Percentiles rank a stretch among this genome's conserved stretches.
Evolutionary conservation across 2,113 vertebrate species (phyloP).

Genomic region (Silurus meridionalis): DNA sequence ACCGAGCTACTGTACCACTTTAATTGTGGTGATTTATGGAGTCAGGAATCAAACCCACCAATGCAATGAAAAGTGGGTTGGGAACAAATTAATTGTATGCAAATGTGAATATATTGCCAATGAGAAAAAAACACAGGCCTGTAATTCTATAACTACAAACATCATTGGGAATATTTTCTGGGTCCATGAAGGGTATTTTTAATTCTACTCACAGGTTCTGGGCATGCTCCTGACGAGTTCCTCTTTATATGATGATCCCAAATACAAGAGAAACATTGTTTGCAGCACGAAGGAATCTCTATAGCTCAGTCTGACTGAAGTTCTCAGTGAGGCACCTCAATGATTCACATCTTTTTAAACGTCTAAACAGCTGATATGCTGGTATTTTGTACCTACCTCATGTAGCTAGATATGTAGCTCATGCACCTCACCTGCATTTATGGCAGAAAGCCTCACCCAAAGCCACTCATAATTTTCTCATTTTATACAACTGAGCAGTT

Average conservation of each 20-base stretch:
- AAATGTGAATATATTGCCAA: neutral
- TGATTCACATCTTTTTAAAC: neutral
- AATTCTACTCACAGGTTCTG: neutral
- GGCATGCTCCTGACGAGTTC: neutral
- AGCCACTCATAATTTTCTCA: too few species aligned
- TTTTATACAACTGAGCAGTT: too few species aligned
- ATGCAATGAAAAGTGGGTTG: neutral
- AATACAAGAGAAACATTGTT: neutral
- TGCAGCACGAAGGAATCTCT: neutral
- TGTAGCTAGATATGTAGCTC: neutral
- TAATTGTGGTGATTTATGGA: neutral
- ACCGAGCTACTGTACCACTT: too few species aligned
- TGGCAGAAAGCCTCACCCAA: too few species aligned
- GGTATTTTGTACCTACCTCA: neutral
- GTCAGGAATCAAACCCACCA: neutral
- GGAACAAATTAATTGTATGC: too few species aligned
- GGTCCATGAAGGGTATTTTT: neutral
- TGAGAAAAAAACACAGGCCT: neutral
- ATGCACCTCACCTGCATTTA: neutral
- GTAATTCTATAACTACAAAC: neutral
- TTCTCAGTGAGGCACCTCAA: neutral
- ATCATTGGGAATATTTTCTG: neutral
- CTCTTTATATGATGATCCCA: neutral
- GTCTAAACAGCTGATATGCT: neutral
- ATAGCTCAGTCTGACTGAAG: neutral